Evolutionary conservation across 1,140 invertebrate species (phyloP).

Genomic region (Zaprionus nigranus): DNA sequence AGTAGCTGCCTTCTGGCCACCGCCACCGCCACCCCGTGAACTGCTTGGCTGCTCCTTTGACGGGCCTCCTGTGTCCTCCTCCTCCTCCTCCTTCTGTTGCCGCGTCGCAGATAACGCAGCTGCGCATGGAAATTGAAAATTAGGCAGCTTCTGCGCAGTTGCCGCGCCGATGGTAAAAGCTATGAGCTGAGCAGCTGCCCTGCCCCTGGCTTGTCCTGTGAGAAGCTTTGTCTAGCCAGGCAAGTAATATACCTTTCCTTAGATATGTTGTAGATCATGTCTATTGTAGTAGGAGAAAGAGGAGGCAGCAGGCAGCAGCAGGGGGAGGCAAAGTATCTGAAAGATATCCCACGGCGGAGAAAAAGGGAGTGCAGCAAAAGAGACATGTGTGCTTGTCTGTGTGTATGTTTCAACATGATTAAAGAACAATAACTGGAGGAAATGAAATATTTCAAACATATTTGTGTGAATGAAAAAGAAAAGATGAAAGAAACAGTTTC

Average conservation of each 20-base stretch:
- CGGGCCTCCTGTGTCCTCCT: constrained; percentile 31
- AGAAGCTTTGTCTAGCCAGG: constrained; percentile 47
- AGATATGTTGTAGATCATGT: neutral
- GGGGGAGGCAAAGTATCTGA: neutral
- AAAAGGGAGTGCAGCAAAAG: neutral
- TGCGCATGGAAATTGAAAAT: constrained; percentile 57
- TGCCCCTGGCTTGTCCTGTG: constrained; percentile 1
- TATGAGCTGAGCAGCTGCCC: neutral
- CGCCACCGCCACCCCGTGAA: constrained; percentile 70
- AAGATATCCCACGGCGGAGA: constrained; percentile 4
- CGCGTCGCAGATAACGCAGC: constrained; percentile 50
- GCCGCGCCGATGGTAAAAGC: constrained; percentile 5
- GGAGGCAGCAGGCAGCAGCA: neutral
- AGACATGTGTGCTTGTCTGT: neutral
- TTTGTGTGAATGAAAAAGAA: neutral
- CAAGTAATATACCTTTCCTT: neutral
- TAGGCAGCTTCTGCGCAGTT: constrained; percentile 53
- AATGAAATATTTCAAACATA: neutral
- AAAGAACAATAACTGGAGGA: neutral
- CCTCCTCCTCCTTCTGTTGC: constrained; percentile 28
- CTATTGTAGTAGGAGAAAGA: neutral
- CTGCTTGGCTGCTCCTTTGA: constrained; percentile 68
- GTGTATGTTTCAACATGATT: neutral
- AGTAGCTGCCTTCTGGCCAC: constrained; percentile 37
- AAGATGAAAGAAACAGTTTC: neutral